A percentile compares a stretch with the other conserved stretches of the same genome.
Evolutionary conservation across 2,888 invertebrate species (phyloP).

Genomic region (Tenthredo amoena): DNA sequence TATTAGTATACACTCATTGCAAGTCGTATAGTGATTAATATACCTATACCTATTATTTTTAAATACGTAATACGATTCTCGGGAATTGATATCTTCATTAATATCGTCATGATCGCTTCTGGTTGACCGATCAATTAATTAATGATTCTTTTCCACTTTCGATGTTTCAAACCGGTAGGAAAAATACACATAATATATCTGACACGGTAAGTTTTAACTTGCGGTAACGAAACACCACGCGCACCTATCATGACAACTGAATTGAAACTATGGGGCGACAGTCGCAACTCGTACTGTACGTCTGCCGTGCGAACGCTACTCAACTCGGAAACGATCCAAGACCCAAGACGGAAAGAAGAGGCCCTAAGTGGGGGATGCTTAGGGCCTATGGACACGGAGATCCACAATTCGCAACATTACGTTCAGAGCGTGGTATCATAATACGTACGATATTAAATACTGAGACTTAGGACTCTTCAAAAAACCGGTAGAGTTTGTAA

Average conservation of each 20-base stretch:
- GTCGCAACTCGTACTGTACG: not conserved
- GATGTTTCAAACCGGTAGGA: not conserved
- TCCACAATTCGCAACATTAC: not conserved
- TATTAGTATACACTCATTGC: not conserved
- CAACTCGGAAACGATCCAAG: not conserved
- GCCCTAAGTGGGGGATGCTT: not conserved
- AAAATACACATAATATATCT: not conserved
- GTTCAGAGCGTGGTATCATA: not conserved
- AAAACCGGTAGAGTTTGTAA: not conserved
- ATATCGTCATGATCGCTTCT: slow-evolving; percentile 64
- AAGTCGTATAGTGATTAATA: not conserved
- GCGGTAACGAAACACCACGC: not conserved
- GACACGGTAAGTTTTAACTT: not conserved
- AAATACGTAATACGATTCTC: slow-evolving; percentile 65
- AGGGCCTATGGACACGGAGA: not conserved
- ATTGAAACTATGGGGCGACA: slow-evolving; percentile 7
- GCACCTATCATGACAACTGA: slow-evolving; percentile 16
- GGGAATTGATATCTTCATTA: slow-evolving; percentile 66
- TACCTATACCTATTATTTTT: slow-evolving; percentile 45
- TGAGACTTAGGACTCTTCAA: not conserved
- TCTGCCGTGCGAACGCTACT: not conserved
- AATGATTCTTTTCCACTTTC: slow-evolving; percentile 3
- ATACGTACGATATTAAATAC: not conserved
- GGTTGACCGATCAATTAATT: not conserved
- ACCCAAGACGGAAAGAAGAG: not conserved